Base-by-base conservation (phyloP, 2,113 vertebrate species). In the Origma solitaria region DNA sequence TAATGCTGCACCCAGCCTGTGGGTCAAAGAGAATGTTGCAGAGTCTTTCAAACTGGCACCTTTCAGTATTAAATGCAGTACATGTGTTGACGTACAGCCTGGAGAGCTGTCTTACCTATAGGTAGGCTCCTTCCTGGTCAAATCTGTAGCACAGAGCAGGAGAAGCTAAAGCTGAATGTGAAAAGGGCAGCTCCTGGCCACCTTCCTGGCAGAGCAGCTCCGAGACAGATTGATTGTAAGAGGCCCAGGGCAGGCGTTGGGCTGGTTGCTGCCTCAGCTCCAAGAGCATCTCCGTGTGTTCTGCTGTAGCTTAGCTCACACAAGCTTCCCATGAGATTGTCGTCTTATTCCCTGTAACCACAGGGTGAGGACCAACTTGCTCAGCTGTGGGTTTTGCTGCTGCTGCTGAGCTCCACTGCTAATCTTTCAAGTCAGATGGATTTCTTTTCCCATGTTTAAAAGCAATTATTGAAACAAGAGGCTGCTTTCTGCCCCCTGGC, bases 201-300 rank as follows among this genome's bases (percentile, higher is more conserved):
- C 37, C 37, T 83, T 68, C 16, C 31, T 70, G 80, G 83, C 86
- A 45, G 86, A 80, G 92, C 56, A 0, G 80, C 92, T 91, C 86
- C 31, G 44, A 85, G 95, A 96, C 88, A 73, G 79, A 66, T 42
- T 91, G 96, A 96, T 92, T 93, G 88, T 95, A 93, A 75, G 54
- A 75, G 42, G 70, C 88, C 56, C 86, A 82, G 84, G 65, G 73
- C 0, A 0, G 8, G 49, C 5, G 0, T 60, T 60, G 58, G 35
- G 28, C 60, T 47, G 53, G 54, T 80, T 71, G 91, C 80, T 91
- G 51, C 65, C 79, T 81, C 77, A 81, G 86, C 54, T 89, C 49
- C 83, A 51, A n/a, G 54, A 94, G 91, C 50, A 69, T 76, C 72
- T 92, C 17, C 1, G 6, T 69, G 72, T 69, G 40, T 86, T 85